These are phyloP conservation scores for Acronicta alni DNA, from an alignment of 2,888 invertebrate species.

Conservation along the genomic window DNA sequence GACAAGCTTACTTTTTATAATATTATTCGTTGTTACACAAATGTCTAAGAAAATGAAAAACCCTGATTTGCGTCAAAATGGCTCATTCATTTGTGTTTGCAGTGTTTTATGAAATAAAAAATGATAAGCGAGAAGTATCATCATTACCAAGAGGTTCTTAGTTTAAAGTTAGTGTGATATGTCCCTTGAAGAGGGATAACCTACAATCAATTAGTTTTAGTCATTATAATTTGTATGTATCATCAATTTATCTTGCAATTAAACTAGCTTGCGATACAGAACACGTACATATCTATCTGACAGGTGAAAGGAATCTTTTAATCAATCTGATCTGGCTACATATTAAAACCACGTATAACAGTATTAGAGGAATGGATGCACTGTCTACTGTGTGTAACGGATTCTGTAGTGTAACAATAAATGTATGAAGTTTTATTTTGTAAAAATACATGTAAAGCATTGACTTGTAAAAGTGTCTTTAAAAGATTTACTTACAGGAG, in stretches of 20 bases:
- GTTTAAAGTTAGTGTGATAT: too few relatives aligned
- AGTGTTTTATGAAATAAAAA: too few relatives aligned
- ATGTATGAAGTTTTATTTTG: constrained; percentile 25
- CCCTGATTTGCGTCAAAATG: not conserved
- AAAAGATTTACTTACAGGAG: too few relatives aligned
- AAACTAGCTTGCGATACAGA: constrained; percentile 19
- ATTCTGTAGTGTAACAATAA: constrained; percentile 26
- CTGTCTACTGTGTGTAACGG: constrained; percentile 30
- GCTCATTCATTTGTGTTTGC: not conserved
- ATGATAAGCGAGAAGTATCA: too few relatives aligned
- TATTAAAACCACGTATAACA: constrained; percentile 28
- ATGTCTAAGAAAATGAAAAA: too few relatives aligned
- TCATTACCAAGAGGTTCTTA: too few relatives aligned
- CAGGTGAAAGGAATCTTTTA: constrained; percentile 45
- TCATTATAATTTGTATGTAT: not conserved
- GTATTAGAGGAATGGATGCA: constrained; percentile 28
- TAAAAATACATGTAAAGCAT: too few relatives aligned
- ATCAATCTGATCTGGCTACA: constrained; percentile 37
- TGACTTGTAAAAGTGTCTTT: too few relatives aligned
- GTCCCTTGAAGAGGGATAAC: too few relatives aligned
- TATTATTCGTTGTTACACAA: too few relatives aligned
- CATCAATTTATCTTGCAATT: constrained; percentile 11
- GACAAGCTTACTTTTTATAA: too few relatives aligned
- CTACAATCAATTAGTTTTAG: too few relatives aligned
- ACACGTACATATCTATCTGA: constrained; percentile 27